Percentiles rank a stretch among this genome's conserved stretches.
phyloP scores from a whole-genome alignment of 2,797 vertebrate species.

The Sebastes flavidus region DNA sequence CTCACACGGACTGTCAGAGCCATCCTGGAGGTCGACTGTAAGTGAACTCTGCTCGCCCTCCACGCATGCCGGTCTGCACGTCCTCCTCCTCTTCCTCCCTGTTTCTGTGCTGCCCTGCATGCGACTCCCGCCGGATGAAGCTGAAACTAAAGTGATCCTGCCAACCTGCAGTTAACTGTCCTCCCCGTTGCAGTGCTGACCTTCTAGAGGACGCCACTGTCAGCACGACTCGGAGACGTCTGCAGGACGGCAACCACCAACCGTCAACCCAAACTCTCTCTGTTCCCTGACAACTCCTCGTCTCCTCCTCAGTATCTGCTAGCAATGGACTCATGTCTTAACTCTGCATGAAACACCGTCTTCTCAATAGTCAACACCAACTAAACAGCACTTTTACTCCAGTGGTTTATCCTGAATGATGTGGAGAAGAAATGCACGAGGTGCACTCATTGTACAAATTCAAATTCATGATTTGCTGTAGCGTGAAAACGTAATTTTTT shows the following conservation, averaged over 20 bases:
- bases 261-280: not conserved
- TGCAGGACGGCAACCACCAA: constrained; percentile 1
- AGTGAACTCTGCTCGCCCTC: constrained; percentile 74
- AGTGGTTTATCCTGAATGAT: not conserved
- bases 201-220: constrained; percentile 61
- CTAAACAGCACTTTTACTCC: not conserved
- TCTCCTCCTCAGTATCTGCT: constrained; percentile 35
- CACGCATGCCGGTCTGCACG: constrained; percentile 24
- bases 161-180: constrained; percentile 44
- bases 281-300: not conserved
- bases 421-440: not conserved
- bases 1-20: constrained; percentile 86
- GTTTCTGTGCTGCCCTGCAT: constrained; percentile 47
- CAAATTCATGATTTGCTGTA: not conserved
- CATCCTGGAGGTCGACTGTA: constrained; percentile 89
- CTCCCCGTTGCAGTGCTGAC: constrained; percentile 70
- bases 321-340: constrained; percentile 17
- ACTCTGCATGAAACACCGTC: constrained; percentile 41
- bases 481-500: not conserved
- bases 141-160: constrained; percentile 5
- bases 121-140: constrained; percentile 5
- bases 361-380: not conserved
- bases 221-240: not conserved
- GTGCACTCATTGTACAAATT: not conserved
- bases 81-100: constrained; percentile 15